Evolutionary conservation across 2,888 invertebrate genomes (phyloP), one percentile per base, ranked within the genome.

Genomic region (Holacanthella duospinosa): DNA sequence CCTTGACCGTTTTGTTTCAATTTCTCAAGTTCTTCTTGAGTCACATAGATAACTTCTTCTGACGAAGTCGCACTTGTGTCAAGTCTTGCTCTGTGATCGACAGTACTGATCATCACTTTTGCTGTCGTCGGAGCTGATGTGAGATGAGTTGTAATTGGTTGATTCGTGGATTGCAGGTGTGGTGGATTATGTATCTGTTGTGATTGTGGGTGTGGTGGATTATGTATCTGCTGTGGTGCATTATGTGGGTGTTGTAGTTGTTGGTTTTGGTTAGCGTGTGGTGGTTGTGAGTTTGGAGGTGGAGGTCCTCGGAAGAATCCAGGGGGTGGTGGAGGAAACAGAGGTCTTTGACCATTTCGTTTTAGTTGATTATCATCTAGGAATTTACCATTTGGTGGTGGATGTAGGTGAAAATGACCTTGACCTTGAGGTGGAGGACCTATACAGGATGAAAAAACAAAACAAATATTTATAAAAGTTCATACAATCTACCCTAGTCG

Each of bases 41-140:
- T 71, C 2, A 71, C 71, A 57, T 71, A 71, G 62, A 71, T 71
- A 1, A 71, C 70, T 59, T 71, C 71, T 25, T 70, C 71, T 1
- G 65, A 65, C 4, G 62, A 62, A 6, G 29, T 36, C 3, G 58
- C 58, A 29, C 6, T 12, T 27, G 48, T 21, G 2, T 54, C 19
- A 26, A 21, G 28, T 25, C 29, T 2, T 12, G 54, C 4, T 27
- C 48, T 28, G 19, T 2, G 9, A 4, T 59, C 26, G 6, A 2
- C 9, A 48, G 29, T 27, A 6, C 29, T 59, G 21, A 16, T 6
- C 4, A 25, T 9, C 9, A 24, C 16, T 6, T 9, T 4, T 6
- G 12, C 16, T 6, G 56, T 3, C 3, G 62, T 29, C 43, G 29
- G 2, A 19, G 29, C 29, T 48, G n/a, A n/a, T n/a, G n/a, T n/a